Percentiles rank a stretch among this genome's conserved stretches.
phyloP scores from a whole-genome alignment of 1,140 invertebrate genomes.

The Drosophila willistoni region DNA sequence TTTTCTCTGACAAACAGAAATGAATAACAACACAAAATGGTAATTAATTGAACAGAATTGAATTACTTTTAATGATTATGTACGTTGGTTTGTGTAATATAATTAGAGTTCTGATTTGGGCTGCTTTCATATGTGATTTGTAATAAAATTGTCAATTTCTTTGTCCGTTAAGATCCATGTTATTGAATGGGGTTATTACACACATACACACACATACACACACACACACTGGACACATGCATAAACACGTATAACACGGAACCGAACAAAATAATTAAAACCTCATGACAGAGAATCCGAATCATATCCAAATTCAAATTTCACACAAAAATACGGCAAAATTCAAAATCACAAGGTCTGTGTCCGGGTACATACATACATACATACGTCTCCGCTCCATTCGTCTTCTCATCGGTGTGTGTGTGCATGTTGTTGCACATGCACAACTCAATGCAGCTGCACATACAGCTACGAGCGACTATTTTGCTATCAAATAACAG shows the following conservation, averaged over 20 bases:
- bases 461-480: slow-evolving; percentile 24
- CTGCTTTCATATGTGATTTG: neutral
- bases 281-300: slow-evolving; percentile 50
- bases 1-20: too few relatives aligned
- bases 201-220: slow-evolving; percentile 19
- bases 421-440: slow-evolving; percentile 20
- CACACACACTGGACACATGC: slow-evolving; percentile 10
- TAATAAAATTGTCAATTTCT: slow-evolving; percentile 41
- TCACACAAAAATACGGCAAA: slow-evolving; percentile 50
- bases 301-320: slow-evolving; percentile 70
- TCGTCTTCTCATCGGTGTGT: neutral
- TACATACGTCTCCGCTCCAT: neutral
- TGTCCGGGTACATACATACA: neutral
- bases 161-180: slow-evolving; percentile 14
- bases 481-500: slow-evolving; percentile 75
- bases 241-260: slow-evolving; percentile 24
- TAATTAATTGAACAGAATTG: too few relatives aligned
- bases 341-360: slow-evolving; percentile 70
- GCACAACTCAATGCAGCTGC: slow-evolving; percentile 54
- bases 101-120: too few relatives aligned
- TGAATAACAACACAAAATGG: too few relatives aligned
- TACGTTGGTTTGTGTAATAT: too few relatives aligned
- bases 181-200: slow-evolving; percentile 53
- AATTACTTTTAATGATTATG: too few relatives aligned
- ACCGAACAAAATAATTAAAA: slow-evolving; percentile 80